phyloP scores from a whole-genome alignment of 1,140 invertebrate species.

The Drosophila arawakana region DNA sequence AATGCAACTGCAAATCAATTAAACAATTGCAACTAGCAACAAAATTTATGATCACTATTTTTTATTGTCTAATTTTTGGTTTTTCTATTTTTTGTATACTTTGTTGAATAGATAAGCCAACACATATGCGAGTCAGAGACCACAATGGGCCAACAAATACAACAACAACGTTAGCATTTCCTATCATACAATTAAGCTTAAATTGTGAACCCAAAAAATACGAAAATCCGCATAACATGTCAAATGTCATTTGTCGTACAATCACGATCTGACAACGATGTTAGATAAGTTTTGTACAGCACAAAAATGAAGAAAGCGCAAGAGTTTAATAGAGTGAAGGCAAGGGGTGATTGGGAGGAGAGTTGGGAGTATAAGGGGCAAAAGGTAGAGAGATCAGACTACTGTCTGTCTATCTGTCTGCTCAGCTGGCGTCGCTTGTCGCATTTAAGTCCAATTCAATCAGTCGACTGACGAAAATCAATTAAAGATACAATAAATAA shows the following conservation, averaged over 20 bases:
- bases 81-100: constrained; percentile 9
- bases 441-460: constrained; percentile 53
- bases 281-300: constrained; percentile 60
- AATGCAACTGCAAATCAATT: constrained; percentile 62
- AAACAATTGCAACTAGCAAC: constrained; percentile 72
- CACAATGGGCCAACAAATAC: constrained; percentile 14
- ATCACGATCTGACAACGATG: constrained; percentile 56
- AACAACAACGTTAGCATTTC: constrained; percentile 20
- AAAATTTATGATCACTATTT: constrained; percentile 69
- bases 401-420: not conserved
- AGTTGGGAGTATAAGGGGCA: not conserved
- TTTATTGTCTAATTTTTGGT: constrained; percentile 42
- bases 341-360: too few relatives aligned
- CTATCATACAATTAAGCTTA: constrained; percentile 36
- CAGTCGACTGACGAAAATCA: constrained; percentile 54
- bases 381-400: constrained; percentile 14
- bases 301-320: constrained; percentile 11
- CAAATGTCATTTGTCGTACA: constrained; percentile 77
- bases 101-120: constrained; percentile 52
- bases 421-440: constrained; percentile 38
- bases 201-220: constrained; percentile 30
- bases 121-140: constrained; percentile 5
- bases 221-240: constrained; percentile 68
- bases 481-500: constrained; percentile 45
- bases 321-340: not conserved